These are phyloP conservation scores for Regulus satrapa DNA, from an alignment of 2,113 vertebrate genomes.

Conservation along the genomic window DNA sequence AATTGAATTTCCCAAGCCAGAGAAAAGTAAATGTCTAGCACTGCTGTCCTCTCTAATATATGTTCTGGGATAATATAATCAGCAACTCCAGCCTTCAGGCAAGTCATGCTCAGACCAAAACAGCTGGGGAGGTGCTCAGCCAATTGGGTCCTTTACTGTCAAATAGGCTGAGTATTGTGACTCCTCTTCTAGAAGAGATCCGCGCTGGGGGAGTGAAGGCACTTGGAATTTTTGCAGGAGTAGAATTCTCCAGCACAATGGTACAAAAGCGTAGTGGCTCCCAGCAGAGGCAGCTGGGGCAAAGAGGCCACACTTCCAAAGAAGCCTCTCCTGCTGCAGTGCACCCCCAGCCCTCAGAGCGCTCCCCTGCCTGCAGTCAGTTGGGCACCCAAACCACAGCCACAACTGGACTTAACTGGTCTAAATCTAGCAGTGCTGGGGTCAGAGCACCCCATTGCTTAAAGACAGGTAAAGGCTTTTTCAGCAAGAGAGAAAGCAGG, in stretches of 20 bases:
- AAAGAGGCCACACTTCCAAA: not conserved
- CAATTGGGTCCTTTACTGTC: not conserved
- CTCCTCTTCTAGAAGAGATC: not conserved
- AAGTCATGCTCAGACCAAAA: not conserved
- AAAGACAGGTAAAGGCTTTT: not conserved
- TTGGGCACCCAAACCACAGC: not conserved
- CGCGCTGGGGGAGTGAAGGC: not conserved
- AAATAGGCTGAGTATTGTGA: not conserved
- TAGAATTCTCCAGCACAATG: not conserved
- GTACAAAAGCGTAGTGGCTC: not conserved
- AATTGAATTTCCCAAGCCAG: conserved; percentile 2
- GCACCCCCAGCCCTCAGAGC: not conserved
- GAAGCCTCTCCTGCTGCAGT: not conserved
- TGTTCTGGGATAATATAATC: not conserved
- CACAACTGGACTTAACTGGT: not conserved
- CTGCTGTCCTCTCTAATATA: not conserved
- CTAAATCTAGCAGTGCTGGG: not conserved
- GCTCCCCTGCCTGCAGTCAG: not conserved
- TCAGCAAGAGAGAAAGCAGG: not conserved
- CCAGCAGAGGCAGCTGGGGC: not conserved
- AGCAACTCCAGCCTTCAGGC: not conserved
- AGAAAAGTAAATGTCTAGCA: not conserved
- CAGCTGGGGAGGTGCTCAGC: not conserved
- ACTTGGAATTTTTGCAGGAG: not conserved
- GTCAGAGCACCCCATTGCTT: not conserved